Evolutionary conservation across 2,797 vertebrate genomes (phyloP), one percentile per base, ranked within the genome.

Genomic region (Gephyroberyx darwinii): DNA sequence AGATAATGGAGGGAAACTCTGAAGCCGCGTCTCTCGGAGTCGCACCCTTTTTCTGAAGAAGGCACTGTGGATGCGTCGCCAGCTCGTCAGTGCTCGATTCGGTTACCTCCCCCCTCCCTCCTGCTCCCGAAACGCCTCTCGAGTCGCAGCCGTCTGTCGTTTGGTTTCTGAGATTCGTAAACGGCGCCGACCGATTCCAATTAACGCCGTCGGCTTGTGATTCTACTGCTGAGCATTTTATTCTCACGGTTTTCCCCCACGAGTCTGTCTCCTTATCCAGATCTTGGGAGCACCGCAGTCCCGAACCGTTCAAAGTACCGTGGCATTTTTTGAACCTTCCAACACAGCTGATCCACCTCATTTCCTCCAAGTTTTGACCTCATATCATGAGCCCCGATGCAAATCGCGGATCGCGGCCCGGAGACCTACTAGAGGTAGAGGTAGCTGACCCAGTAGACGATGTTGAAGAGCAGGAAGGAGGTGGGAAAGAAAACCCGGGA

Each of bases 401-500:
- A 57, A 77, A 75, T 4, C 26, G 2, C n/a, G 5, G 35, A 52
- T 60, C 20, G 20, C 8, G 20, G 6, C 48, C 52, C 65, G n/a
- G 0, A 8, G 61, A 33, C 51, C 16, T 39, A 88, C 95, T 95
- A 99, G 91, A 99, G 97, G 90, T 98, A 99, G 87, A 99, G 95
- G 93, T 98, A 99, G 90, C 96, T 96, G 84, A 98, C 96, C 97
- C 97, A 99, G 93, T 98, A 99, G 85, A 99, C 96, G 53, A 98
- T 93, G 90, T 99, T 98, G 90, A 99, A 99, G 77, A 98, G 94
- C 89, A 98, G 83, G 86, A 99, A 99, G 0, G 97, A 97, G 2
- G 97, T 99, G 72, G 97, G 97, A 80, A 99, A 99, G 86, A 99
- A 98, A 75, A 99, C 96, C 53, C 97, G 94, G 4, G 97, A 97